These are phyloP conservation scores for Camponotus floridanus DNA, from an alignment of 1,140 invertebrate species.

Conservation along the genomic window DNA sequence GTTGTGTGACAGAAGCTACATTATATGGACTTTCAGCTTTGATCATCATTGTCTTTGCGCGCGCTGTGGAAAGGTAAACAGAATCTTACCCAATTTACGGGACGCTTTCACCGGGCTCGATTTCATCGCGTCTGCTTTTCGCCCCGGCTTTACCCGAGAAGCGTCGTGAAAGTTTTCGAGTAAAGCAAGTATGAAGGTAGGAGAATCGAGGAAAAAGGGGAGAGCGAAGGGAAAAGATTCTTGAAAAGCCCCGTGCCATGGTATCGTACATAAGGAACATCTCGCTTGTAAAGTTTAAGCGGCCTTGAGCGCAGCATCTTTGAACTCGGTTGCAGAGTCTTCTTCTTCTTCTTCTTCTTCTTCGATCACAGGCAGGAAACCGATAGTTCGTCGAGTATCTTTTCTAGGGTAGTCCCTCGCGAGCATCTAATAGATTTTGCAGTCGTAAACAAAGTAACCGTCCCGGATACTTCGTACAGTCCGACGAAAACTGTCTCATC, in stretches of 20 bases:
- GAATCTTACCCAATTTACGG: constrained; percentile 58
- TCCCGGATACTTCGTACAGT: not conserved
- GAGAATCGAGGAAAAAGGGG: not conserved
- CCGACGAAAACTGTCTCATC: constrained; percentile 27
- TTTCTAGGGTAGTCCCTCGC: not conserved
- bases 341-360: not conserved
- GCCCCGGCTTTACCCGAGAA: constrained; percentile 25
- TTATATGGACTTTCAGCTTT: constrained; percentile 23
- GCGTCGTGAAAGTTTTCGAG: constrained; percentile 53
- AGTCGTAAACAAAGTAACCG: constrained; percentile 34
- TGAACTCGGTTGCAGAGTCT: constrained; percentile 36
- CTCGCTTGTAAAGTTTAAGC: constrained; percentile 49
- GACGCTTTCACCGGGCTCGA: constrained; percentile 49
- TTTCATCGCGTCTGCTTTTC: constrained; percentile 48
- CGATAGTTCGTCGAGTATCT: constrained; percentile 28
- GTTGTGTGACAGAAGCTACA: not conserved
- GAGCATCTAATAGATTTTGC: constrained; percentile 49
- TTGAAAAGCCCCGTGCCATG: constrained; percentile 40
- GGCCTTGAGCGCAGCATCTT: constrained; percentile 54
- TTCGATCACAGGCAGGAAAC: constrained; percentile 34
- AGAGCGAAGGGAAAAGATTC: not conserved
- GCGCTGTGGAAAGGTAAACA: constrained; percentile 49
- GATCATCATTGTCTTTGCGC: constrained; percentile 51
- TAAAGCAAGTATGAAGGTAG: constrained; percentile 4
- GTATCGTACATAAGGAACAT: constrained; percentile 42